These are phyloP conservation scores for Thumatha senex DNA, from an alignment of 2,888 invertebrate species.

Conservation along the genomic window DNA sequence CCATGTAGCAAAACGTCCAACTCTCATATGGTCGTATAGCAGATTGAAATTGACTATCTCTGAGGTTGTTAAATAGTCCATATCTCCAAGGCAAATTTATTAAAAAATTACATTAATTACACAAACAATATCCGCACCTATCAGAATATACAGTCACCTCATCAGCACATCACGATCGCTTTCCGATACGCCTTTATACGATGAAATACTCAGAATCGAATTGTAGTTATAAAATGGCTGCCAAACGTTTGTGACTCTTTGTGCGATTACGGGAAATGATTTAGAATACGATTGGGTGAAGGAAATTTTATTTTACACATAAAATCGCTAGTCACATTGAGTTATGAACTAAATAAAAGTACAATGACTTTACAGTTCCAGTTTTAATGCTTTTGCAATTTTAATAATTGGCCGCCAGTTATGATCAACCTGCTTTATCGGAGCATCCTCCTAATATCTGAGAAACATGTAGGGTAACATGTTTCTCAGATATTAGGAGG, in stretches of 20 bases:
- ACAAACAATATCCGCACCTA: not conserved
- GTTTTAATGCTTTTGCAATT: no score
- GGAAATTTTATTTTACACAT: conserved; percentile 21
- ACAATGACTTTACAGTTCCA: not conserved
- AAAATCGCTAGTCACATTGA: conserved; percentile 11
- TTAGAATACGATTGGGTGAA: conserved; percentile 26
- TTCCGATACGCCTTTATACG: conserved; percentile 35
- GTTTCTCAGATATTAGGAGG: no score
- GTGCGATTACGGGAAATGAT: conserved; percentile 39
- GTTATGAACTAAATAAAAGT: not conserved
- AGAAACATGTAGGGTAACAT: no score
- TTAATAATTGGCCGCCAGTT: no score
- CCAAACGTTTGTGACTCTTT: conserved; percentile 39
- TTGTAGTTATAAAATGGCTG: conserved; percentile 47
- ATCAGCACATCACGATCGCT: conserved; percentile 32
- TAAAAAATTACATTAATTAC: no score
- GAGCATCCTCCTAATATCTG: no score
- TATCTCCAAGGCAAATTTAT: no score
- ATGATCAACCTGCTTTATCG: no score
- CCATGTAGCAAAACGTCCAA: no score
- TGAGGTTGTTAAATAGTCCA: no score
- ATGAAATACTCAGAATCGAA: conserved; percentile 61
- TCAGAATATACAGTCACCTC: conserved; percentile 3
- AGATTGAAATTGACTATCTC: no score
- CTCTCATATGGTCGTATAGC: no score